These are phyloP conservation scores for Macheiramphus alcinus DNA, from an alignment of 2,113 vertebrate genomes.

Conservation along the genomic window DNA sequence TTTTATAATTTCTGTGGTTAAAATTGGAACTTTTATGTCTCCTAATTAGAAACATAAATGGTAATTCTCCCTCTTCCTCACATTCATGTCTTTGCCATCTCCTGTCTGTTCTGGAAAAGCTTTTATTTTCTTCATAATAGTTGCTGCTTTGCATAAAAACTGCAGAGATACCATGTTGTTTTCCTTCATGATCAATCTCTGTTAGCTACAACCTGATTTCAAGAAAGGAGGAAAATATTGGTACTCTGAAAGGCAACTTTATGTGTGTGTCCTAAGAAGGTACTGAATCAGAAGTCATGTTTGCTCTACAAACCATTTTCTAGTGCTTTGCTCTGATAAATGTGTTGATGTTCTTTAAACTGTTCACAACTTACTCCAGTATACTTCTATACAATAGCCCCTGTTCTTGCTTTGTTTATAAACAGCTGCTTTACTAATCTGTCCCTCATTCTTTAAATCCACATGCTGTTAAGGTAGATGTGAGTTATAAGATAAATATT, in stretches of 20 bases:
- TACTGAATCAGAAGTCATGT: not conserved
- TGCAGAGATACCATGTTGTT: not conserved
- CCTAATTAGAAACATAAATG: not conserved
- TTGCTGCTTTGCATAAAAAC: not conserved
- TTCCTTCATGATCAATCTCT: not conserved
- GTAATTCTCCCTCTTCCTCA: not conserved
- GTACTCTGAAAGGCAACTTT: not conserved
- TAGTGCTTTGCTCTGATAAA: not conserved
- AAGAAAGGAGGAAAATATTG: not conserved
- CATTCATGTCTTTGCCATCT: not conserved
- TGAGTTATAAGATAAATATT: not conserved
- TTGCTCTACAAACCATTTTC: not conserved
- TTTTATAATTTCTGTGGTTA: not conserved
- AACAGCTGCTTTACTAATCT: not conserved
- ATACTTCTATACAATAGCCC: not conserved
- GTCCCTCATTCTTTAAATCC: not conserved
- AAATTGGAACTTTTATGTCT: not conserved
- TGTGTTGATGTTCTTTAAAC: not conserved
- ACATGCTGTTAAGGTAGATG: not conserved
- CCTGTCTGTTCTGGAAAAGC: not conserved
- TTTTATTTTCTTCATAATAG: not conserved
- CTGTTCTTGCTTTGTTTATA: not conserved
- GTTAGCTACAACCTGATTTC: not conserved
- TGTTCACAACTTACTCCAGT: not conserved
- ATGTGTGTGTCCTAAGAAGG: not conserved